Conservation (phyloP, 2,888 invertebrate species). For the Phytoseiulus persimilis region DNA sequence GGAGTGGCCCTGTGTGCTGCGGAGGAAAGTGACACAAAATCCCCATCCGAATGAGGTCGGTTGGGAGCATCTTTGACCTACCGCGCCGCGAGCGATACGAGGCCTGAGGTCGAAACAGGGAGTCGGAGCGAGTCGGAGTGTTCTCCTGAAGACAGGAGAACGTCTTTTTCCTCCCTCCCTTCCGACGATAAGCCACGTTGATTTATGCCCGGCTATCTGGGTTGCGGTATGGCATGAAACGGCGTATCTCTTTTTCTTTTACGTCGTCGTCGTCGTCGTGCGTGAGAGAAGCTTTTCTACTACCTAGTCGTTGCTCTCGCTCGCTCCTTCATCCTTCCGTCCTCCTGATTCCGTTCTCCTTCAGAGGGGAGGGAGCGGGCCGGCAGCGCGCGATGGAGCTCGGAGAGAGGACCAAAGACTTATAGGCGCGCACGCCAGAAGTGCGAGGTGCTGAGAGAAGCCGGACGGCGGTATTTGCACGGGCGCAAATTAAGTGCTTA, state of each 20-base stretch:
- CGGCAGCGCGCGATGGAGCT: not conserved
- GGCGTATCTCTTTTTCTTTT: not conserved
- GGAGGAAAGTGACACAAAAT: not conserved
- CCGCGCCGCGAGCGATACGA: not conserved
- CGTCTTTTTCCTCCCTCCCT: not conserved
- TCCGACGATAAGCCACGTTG: not conserved
- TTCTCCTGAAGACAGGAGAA: not conserved
- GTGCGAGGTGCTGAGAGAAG: not conserved
- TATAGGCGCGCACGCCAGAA: not conserved
- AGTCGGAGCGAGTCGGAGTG: not conserved
- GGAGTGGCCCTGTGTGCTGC: not conserved
- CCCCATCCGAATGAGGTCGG: not conserved
- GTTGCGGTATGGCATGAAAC: not conserved
- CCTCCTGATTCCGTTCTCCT: not conserved
- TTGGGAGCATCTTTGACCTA: not conserved
- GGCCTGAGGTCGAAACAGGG: not conserved
- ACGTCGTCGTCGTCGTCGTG: not conserved
- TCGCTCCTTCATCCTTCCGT: not conserved
- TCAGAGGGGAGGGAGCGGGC: not conserved
- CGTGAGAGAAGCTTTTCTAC: not conserved
- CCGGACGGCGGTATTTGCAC: conserved; percentile 33
- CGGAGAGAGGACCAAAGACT: not conserved
- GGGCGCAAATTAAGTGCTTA: conserved; percentile 36
- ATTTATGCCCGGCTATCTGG: not conserved
- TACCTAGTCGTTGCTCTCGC: not conserved